Percentiles rank a stretch among this genome's conserved stretches.
phyloP scores from a whole-genome alignment of 2,797 vertebrate species.

The Rhodeus uyekii region DNA sequence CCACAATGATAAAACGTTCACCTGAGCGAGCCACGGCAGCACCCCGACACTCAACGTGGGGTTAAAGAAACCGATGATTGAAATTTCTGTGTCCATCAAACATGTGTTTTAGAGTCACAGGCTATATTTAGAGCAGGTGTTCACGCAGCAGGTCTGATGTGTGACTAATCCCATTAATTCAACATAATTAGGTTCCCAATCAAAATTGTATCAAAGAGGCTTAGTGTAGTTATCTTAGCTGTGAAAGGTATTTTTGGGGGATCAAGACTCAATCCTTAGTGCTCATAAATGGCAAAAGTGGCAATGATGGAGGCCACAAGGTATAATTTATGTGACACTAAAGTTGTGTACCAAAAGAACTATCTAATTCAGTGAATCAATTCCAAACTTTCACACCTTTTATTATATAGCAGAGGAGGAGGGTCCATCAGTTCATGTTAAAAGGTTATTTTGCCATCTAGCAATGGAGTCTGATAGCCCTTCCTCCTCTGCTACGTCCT shows the following conservation, averaged over 20 bases:
- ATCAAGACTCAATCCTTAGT: neutral
- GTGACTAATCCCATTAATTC: slow-evolving; percentile 23
- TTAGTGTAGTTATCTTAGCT: neutral
- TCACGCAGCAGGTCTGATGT: neutral
- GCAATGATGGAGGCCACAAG: neutral
- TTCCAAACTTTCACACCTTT: no score
- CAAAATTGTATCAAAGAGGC: neutral
- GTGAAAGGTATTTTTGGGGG: neutral
- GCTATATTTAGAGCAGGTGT: slow-evolving; percentile 32
- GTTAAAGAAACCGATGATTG: neutral
- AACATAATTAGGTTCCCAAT: neutral
- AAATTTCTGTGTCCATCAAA: neutral
- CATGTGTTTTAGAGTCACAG: neutral
- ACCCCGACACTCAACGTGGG: neutral
- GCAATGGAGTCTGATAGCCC: neutral
- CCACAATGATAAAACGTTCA: slow-evolving; percentile 33
- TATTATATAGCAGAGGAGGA: no score
- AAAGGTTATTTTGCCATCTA: neutral
- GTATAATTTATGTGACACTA: neutral
- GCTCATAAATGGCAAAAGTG: neutral
- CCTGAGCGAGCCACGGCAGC: slow-evolving; percentile 49
- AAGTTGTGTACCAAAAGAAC: neutral
- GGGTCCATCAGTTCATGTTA: no score
- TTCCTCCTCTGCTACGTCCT: neutral
- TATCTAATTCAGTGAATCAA: no score